Conservation (phyloP, 2,797 vertebrate genomes). For the Bufotes viridis region DNA sequence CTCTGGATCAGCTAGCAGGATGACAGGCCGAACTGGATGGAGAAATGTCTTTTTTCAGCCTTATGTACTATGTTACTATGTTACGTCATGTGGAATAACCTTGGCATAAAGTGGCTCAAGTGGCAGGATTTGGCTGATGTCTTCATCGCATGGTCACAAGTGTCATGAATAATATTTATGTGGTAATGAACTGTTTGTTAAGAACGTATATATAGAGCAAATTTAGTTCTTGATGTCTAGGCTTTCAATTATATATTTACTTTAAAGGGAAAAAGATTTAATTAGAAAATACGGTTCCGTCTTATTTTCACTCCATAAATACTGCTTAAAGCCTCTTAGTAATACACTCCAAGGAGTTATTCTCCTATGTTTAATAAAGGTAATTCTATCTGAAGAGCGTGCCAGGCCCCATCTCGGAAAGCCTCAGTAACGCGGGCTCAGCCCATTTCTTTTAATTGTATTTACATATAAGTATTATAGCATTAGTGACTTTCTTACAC, state of each 20-base stretch:
- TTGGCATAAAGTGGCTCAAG: too few relatives aligned
- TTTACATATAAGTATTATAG: neutral
- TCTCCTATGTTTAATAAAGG: slow-evolving; percentile 47
- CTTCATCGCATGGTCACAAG: neutral
- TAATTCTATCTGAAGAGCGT: slow-evolving; percentile 25
- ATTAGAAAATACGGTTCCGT: slow-evolving; percentile 33
- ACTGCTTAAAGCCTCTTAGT: slow-evolving; percentile 25
- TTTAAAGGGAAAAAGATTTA: slow-evolving; percentile 29
- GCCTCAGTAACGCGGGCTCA: neutral
- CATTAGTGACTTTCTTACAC: neutral
- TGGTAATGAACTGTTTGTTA: neutral
- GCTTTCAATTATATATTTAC: slow-evolving; percentile 30
- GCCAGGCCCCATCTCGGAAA: neutral
- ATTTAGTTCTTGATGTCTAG: slow-evolving; percentile 17
- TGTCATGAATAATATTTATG: slow-evolving; percentile 6
- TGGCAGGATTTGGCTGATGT: neutral
- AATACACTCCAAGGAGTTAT: slow-evolving; percentile 30
- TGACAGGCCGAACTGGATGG: too few relatives aligned
- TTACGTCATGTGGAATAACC: neutral
- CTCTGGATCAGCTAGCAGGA: too few relatives aligned
- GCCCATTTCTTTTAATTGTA: slow-evolving; percentile 48
- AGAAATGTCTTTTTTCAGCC: too few relatives aligned
- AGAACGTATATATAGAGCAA: neutral
- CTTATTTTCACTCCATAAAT: slow-evolving; percentile 44
- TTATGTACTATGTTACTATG: too few relatives aligned